A percentile compares a stretch with the other conserved stretches of the same genome.
These are phyloP conservation scores for Engystomops pustulosus DNA, from an alignment of 2,113 vertebrate species.

Conservation along the genomic window DNA sequence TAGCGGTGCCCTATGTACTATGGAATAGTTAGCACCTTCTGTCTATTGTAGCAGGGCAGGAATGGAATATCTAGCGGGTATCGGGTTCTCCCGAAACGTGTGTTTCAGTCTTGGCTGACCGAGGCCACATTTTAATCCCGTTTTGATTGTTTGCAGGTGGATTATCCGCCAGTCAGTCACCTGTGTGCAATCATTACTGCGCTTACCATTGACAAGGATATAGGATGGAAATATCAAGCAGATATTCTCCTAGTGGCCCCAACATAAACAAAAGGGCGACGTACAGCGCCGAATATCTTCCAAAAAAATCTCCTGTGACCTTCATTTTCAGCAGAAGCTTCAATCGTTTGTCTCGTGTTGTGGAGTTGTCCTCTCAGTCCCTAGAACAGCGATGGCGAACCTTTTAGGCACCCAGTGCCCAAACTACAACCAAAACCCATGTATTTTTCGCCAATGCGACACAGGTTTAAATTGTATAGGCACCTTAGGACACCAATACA, in stretches of 20 bases:
- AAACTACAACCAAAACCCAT: no score
- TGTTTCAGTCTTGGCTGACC: constrained; percentile 4
- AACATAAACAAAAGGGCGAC: not conserved
- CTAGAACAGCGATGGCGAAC: no score
- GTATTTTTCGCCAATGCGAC: no score
- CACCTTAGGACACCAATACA: no score
- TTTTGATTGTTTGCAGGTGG: constrained; percentile 45
- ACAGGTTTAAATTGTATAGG: no score
- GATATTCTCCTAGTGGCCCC: not conserved
- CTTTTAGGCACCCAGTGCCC: no score
- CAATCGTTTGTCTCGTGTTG: no score
- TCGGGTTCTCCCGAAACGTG: constrained; percentile 36
- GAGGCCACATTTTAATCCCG: constrained; percentile 33
- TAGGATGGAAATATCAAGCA: constrained; percentile 1
- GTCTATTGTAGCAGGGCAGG: not conserved
- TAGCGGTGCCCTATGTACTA: constrained; percentile 8
- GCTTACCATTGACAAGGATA: constrained; percentile 4
- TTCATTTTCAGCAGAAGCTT: no score
- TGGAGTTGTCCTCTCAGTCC: no score
- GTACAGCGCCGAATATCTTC: no score
- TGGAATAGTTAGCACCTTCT: not conserved
- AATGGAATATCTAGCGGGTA: constrained; percentile 3
- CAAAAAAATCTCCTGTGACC: no score
- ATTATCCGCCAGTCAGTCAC: constrained; percentile 28
- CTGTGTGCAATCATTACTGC: constrained; percentile 26